Evolutionary conservation across 2,888 invertebrate species (phyloP).

Genomic region (Pecten maximus): DNA sequence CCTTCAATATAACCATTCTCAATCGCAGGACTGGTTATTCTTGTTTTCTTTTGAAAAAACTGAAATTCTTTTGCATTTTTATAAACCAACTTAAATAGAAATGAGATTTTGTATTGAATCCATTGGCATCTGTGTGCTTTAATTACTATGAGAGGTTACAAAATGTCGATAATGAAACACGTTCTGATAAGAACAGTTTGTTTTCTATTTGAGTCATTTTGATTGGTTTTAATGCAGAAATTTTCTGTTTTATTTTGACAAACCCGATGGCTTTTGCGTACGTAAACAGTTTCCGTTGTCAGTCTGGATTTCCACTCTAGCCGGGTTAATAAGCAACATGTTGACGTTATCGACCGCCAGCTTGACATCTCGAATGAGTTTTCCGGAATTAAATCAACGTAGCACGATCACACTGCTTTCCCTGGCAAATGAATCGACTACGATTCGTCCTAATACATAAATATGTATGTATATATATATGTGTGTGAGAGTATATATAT

Average conservation of each 20-base stretch:
- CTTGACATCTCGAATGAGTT: neutral
- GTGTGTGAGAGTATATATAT: neutral
- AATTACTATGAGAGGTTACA: neutral
- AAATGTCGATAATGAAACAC: neutral
- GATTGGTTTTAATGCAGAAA: neutral
- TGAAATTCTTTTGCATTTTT: too few species aligned
- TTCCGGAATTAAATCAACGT: neutral
- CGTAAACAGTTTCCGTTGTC: neutral
- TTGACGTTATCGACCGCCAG: constrained; percentile 7
- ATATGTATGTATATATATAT: neutral
- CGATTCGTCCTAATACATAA: neutral
- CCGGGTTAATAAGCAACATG: constrained; percentile 7
- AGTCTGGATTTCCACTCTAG: neutral
- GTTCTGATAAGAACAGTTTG: too few species aligned
- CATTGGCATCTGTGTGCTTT: neutral
- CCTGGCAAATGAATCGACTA: neutral
- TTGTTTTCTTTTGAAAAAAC: too few species aligned
- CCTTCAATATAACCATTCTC: too few species aligned
- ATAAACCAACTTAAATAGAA: too few species aligned
- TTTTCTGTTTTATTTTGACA: neutral
- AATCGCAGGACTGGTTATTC: too few species aligned
- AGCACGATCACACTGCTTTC: neutral
- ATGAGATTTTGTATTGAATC: neutral
- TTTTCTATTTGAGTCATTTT: constrained; percentile 8
- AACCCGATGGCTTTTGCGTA: neutral